phyloP scores from a whole-genome alignment of 2,888 invertebrate species.

The Spilarctia lutea region DNA sequence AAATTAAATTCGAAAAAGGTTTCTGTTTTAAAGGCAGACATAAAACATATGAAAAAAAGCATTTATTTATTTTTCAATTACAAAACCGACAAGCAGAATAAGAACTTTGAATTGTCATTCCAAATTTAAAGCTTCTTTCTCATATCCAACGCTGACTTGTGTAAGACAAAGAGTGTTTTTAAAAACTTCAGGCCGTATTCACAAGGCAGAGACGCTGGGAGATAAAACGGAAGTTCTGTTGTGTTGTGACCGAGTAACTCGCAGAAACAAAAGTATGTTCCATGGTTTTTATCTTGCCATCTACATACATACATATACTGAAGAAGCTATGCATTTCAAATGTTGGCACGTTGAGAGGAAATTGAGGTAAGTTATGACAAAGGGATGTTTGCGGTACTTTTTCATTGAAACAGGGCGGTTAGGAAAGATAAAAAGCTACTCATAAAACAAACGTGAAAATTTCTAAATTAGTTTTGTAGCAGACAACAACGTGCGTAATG shows the following conservation, averaged over 20 bases:
- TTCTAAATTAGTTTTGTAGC: background rate
- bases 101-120: background rate
- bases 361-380: slow-evolving; percentile 10
- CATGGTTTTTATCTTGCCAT: slow-evolving; percentile 38
- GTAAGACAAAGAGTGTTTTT: slow-evolving; percentile 40
- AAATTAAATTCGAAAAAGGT: background rate
- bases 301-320: slow-evolving; percentile 28
- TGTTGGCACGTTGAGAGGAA: slow-evolving; percentile 7
- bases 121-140: slow-evolving; percentile 15
- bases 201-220: slow-evolving; percentile 28
- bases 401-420: background rate
- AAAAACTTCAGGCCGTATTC: slow-evolving; percentile 41
- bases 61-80: background rate
- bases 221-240: slow-evolving; percentile 54
- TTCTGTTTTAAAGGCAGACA: background rate
- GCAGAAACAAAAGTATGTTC: slow-evolving; percentile 42
- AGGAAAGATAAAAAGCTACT: background rate
- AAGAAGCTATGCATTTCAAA: slow-evolving; percentile 42
- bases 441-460: background rate
- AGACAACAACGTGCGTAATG: too few species aligned
- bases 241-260: slow-evolving; percentile 61
- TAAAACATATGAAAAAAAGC: background rate
- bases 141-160: slow-evolving; percentile 9
- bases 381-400: background rate
- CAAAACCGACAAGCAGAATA: background rate